phyloP scores from a whole-genome alignment of 2,888 invertebrate species.

The Thera obeliscata region DNA sequence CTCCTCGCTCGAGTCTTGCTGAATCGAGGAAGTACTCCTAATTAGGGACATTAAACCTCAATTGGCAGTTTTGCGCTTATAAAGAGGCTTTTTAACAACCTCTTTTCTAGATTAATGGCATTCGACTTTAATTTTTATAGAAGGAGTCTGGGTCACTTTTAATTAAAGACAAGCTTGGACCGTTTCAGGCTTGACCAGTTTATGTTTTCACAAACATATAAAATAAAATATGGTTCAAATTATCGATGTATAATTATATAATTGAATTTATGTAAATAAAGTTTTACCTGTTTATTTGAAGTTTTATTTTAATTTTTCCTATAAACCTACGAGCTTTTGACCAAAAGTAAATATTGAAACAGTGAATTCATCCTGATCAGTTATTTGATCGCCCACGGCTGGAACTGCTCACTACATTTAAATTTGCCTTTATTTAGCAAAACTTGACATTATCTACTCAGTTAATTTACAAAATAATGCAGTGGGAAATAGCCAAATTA shows the following conservation, averaged over 20 bases:
- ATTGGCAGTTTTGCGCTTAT: constrained; percentile 6
- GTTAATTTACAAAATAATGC: not conserved
- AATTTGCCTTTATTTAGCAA: not conserved
- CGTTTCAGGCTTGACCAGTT: too few relatives aligned
- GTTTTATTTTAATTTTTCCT: not conserved
- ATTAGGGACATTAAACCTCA: constrained; percentile 9
- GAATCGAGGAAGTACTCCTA: constrained; percentile 15
- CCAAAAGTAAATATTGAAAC: not conserved
- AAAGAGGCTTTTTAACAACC: not conserved
- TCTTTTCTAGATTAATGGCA: not conserved
- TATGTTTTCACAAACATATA: too few relatives aligned
- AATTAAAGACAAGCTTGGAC: too few relatives aligned
- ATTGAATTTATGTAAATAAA: too few relatives aligned
- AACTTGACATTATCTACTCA: not conserved
- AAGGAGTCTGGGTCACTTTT: not conserved
- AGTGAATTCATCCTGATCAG: not conserved
- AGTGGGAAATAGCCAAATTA: not conserved
- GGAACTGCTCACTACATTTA: not conserved
- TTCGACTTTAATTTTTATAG: not conserved
- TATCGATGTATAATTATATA: too few relatives aligned
- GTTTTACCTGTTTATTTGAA: not conserved
- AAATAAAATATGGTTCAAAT: too few relatives aligned
- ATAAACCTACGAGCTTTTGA: not conserved
- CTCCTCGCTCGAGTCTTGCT: constrained; percentile 11
- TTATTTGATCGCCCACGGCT: constrained; percentile 1